Evolutionary conservation across 2,797 vertebrate genomes (phyloP).

Genomic region (Gephyroberyx darwinii): DNA sequence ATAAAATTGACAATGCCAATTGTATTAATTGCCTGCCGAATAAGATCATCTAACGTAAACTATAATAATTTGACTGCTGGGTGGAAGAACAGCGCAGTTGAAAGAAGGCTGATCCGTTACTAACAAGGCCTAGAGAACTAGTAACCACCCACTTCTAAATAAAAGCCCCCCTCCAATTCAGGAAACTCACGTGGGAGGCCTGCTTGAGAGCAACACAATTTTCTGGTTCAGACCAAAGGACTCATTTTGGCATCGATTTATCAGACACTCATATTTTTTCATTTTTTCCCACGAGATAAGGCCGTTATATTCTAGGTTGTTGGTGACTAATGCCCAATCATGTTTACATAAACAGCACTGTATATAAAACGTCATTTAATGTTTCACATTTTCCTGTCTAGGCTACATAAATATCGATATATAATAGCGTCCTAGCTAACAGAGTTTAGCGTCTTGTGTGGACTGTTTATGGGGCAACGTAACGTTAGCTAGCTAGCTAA

Average conservation of each 20-base stretch:
- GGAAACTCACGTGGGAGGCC: conserved; percentile 67
- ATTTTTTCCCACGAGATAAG: no score
- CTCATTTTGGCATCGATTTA: background rate
- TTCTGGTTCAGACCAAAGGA: conserved; percentile 1
- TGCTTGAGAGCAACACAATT: conserved; percentile 45
- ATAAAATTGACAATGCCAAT: background rate
- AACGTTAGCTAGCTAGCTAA: conserved; percentile 53
- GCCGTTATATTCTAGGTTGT: background rate
- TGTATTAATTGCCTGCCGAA: background rate
- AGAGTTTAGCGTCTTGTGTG: conserved; percentile 40
- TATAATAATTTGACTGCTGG: background rate
- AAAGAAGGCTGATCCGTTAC: no score
- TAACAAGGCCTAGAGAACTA: background rate
- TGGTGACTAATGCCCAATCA: background rate
- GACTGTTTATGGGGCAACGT: conserved; percentile 45
- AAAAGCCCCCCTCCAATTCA: background rate
- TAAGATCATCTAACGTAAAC: background rate
- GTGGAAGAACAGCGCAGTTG: no score
- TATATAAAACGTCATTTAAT: background rate
- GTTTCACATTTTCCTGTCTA: background rate
- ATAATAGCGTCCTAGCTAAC: conserved; percentile 43
- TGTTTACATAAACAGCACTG: background rate
- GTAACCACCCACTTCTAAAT: conserved; percentile 15
- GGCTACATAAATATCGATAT: background rate
- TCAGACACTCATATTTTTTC: background rate